Base-by-base conservation (phyloP, 2,797 vertebrate genomes). In the Cyclura pinguis region DNA sequence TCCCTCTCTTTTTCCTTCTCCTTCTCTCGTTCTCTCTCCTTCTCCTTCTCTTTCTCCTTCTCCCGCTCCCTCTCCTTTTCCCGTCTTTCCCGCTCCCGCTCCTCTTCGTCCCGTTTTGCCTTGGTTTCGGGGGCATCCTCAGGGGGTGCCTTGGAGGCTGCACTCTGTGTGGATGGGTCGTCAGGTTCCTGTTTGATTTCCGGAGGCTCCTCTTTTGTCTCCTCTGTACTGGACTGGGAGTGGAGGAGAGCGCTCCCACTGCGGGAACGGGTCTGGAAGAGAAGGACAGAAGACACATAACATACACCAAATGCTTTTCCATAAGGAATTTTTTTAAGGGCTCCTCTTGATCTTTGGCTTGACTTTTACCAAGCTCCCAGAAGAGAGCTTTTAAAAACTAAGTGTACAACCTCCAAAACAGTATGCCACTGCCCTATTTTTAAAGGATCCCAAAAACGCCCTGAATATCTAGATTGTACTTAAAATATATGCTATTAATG, bases 141-240 rank as follows among this genome's bases (percentile, higher is more conserved):
- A 77, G 96, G 93, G 64, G 94, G 87, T 3, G 94, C 62, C 93
- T 96, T 98, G 0, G 92, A 84, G 0, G 89, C 76, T 1, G 95
- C 83, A 8, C 90, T 89, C 74, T 95, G 97, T 6, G 93, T 86
- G 67, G 97, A 86, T 91, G 97, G 95, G n/a, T 98, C 98, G 78
- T 99, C 98, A 0, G 98, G 94, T 72, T 99, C 99, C 0, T 96
- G 96, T 91, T 99, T 99, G 38, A 98, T 93, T 29, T 97, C 96
- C 32, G 96, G 82, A 1, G 98, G 98, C 92, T 99, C 98, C 50
- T 99, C 98, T 93, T 99, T 99, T 74, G 98, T 91, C 0, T 99
- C 98, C 92, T 99, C 99, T 0, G 98, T 98, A 92, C 98, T 99
- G 1, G 98, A 99, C 96, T 99, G 99, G 24, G 98, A 98, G 77